Percentiles rank a stretch among this genome's conserved stretches.
Evolutionary conservation across 1,140 invertebrate genomes (phyloP).

Genomic region (Drosophila tristis): DNA sequence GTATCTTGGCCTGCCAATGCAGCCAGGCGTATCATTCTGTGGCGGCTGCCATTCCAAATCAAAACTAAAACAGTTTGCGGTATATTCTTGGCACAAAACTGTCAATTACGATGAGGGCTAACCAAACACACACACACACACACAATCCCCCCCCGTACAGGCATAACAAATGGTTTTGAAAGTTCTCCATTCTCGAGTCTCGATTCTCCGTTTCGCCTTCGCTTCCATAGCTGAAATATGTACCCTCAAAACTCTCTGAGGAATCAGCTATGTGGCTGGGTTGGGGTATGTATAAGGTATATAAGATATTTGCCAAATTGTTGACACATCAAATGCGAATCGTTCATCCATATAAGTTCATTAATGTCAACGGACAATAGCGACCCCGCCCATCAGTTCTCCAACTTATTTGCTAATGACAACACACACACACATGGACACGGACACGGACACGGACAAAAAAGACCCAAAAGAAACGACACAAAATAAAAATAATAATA

Average conservation of each 20-base stretch:
- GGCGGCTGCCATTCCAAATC: constrained; percentile 58
- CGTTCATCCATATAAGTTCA: constrained; percentile 75
- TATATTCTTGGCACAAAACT: constrained; percentile 79
- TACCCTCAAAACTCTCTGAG: neutral
- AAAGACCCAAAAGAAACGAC: constrained; percentile 12
- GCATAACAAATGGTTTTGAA: constrained; percentile 24
- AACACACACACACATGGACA: constrained; percentile 15
- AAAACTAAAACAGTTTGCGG: constrained; percentile 75
- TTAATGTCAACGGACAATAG: constrained; percentile 73
- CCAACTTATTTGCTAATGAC: constrained; percentile 37
- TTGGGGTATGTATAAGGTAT: constrained; percentile 2
- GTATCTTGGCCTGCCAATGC: constrained; percentile 58
- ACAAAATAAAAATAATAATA: constrained; percentile 56
- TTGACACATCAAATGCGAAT: constrained; percentile 69
- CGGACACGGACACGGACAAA: too few relatives aligned
- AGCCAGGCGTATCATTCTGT: constrained; percentile 63
- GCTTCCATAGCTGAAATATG: too few relatives aligned
- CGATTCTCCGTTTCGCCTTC: neutral
- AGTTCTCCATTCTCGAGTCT: constrained; percentile 20
- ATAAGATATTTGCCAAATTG: constrained; percentile 30
- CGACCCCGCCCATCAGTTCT: constrained; percentile 35
- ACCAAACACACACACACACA: constrained; percentile 27
- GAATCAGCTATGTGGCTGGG: neutral
- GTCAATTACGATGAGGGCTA: constrained; percentile 71
- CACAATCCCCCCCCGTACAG: neutral